Conservation (phyloP, 1,140 invertebrate species). For the Papilio xuthus region DNA sequence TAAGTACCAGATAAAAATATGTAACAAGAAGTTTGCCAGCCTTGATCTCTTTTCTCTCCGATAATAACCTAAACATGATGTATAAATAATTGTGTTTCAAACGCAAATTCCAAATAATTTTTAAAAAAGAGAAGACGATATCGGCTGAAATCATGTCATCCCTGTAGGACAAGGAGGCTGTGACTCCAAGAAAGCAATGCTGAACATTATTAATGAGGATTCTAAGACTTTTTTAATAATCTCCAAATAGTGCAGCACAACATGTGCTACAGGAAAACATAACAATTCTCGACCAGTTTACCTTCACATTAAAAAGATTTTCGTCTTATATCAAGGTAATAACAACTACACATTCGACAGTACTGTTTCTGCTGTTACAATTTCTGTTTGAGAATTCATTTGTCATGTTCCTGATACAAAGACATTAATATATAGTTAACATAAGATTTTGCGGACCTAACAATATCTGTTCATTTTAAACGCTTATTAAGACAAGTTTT, state of each 20-base stretch:
- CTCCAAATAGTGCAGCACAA: neutral
- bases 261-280: neutral
- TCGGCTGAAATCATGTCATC: too few species aligned
- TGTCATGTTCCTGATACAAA: neutral
- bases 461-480: neutral
- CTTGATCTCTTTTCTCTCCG: neutral
- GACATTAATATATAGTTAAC: neutral
- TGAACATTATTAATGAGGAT: too few species aligned
- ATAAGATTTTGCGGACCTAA: neutral
- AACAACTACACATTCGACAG: neutral
- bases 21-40: neutral
- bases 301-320: slow-evolving; percentile 11
- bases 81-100: neutral
- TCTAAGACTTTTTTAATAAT: neutral
- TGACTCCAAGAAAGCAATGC: too few species aligned
- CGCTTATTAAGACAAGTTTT: neutral
- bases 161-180: too few species aligned
- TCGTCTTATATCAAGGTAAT: neutral
- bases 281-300: neutral
- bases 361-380: too few species aligned
- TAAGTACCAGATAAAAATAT: neutral
- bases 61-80: neutral
- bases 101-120: neutral
- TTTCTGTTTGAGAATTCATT: neutral
- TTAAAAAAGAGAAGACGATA: too few species aligned